Evolutionary conservation across 2,888 invertebrate genomes (phyloP).

Genomic region (Ephialtes manifestator): DNA sequence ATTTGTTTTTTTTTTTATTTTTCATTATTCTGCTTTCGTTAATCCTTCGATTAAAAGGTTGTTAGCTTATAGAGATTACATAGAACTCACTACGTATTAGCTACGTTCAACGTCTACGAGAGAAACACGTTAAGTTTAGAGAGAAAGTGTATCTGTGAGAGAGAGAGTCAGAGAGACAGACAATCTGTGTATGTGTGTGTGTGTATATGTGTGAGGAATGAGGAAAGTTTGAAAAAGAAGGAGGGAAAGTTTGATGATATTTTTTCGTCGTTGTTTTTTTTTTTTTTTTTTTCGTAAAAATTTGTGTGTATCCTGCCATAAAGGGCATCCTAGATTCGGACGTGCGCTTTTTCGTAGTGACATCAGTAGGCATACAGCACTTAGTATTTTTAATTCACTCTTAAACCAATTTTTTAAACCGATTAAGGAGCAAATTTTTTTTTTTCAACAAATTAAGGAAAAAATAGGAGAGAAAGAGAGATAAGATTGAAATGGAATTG

Average conservation of each 20-base stretch:
- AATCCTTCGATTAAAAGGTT: conserved; percentile 80
- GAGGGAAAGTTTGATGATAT: conserved; percentile 45
- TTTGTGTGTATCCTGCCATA: conserved; percentile 73
- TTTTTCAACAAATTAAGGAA: background rate
- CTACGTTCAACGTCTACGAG: conserved; percentile 83
- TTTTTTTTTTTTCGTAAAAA: conserved; percentile 54
- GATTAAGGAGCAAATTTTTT: too few relatives aligned
- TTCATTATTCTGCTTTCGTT: conserved; percentile 46
- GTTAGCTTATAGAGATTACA: conserved; percentile 83
- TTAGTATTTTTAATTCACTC: conserved; percentile 22
- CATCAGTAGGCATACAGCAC: conserved; percentile 55
- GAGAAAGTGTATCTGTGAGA: conserved; percentile 65
- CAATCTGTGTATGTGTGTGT: conserved; percentile 13
- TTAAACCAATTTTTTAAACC: conserved; percentile 4
- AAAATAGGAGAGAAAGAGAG: conserved; percentile 64
- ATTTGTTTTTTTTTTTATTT: conserved; percentile 69
- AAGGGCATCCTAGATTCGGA: conserved; percentile 83
- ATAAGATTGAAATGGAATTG: conserved; percentile 34
- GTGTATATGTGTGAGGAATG: conserved; percentile 6
- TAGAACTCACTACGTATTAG: conserved; percentile 82
- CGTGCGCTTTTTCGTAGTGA: conserved; percentile 74
- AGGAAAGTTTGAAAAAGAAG: conserved; percentile 25
- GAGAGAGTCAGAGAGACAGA: conserved; percentile 46
- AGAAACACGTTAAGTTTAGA: conserved; percentile 82
- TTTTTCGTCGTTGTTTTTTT: too few relatives aligned